Evolutionary conservation across 2,888 invertebrate genomes (phyloP).

Genomic region (Phlogophora meticulosa): DNA sequence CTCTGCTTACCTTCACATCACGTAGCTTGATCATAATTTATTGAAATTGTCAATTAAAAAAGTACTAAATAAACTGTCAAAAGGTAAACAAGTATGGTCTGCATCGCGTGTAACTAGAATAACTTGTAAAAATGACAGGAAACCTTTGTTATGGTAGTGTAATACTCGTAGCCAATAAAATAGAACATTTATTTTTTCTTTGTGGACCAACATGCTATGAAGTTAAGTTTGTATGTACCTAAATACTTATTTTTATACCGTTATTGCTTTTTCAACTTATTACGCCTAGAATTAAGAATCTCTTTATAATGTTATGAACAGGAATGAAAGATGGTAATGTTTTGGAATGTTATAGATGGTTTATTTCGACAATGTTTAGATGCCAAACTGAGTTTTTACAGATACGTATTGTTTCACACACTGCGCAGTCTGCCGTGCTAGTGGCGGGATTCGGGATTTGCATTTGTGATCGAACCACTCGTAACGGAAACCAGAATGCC

Average conservation of each 20-base stretch:
- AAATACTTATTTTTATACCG: slow-evolving; percentile 75
- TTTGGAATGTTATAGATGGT: slow-evolving; percentile 55
- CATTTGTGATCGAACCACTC: slow-evolving; percentile 1
- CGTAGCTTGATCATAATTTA: slow-evolving; percentile 50
- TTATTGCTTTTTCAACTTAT: slow-evolving; percentile 72
- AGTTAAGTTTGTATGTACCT: slow-evolving; percentile 69
- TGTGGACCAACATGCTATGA: slow-evolving; percentile 74
- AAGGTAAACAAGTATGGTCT: slow-evolving; percentile 56
- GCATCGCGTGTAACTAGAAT: slow-evolving; percentile 62
- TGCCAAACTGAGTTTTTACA: slow-evolving; percentile 72
- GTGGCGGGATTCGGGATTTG: neutral
- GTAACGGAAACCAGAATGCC: slow-evolving; percentile 38
- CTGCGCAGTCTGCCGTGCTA: slow-evolving; percentile 32
- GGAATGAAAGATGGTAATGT: slow-evolving; percentile 57
- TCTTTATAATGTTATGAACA: slow-evolving; percentile 66
- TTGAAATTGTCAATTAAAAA: slow-evolving; percentile 66
- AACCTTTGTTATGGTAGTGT: slow-evolving; percentile 42
- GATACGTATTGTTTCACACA: slow-evolving; percentile 55
- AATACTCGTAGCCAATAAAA: slow-evolving; percentile 58
- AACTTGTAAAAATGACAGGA: slow-evolving; percentile 59
- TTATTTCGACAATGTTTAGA: slow-evolving; percentile 67
- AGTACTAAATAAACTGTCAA: slow-evolving; percentile 52
- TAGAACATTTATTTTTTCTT: slow-evolving; percentile 65
- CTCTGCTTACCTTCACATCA: slow-evolving; percentile 35
- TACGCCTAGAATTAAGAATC: slow-evolving; percentile 70